These are phyloP conservation scores for Junco hyemalis DNA, from an alignment of 2,113 vertebrate genomes.

Conservation along the genomic window DNA sequence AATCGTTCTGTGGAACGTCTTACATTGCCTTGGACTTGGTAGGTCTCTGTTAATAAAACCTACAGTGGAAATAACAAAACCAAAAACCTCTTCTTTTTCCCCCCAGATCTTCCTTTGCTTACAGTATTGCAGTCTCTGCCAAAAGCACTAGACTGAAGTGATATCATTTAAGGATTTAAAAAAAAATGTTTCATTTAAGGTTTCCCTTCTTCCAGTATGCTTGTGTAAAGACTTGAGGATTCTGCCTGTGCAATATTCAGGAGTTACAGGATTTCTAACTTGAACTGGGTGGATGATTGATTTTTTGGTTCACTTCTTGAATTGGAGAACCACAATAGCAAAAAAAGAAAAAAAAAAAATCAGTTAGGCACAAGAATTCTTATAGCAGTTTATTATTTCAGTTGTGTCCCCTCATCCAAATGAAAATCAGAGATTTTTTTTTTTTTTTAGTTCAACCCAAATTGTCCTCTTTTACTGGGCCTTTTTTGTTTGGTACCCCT, in stretches of 20 bases:
- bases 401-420: neutral
- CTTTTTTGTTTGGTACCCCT: neutral
- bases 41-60: constrained; percentile 53
- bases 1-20: constrained; percentile 54
- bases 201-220: neutral
- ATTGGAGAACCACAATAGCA: neutral
- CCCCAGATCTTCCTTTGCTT: neutral
- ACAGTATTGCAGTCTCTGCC: neutral
- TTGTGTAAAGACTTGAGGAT: neutral
- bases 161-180: neutral
- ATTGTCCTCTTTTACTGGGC: neutral
- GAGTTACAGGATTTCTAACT: neutral
- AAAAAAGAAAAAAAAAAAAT: neutral
- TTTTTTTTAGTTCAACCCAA: neutral
- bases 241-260: neutral
- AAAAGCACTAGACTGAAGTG: neutral
- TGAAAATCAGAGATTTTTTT: neutral
- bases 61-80: constrained; percentile 53
- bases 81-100: neutral
- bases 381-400: neutral
- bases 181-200: neutral
- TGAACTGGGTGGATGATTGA: neutral
- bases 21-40: constrained; percentile 46
- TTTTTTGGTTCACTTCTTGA: constrained; percentile 35
- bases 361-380: neutral